phyloP scores from a whole-genome alignment of 2,113 vertebrate genomes.

The Synodontis membranacea region DNA sequence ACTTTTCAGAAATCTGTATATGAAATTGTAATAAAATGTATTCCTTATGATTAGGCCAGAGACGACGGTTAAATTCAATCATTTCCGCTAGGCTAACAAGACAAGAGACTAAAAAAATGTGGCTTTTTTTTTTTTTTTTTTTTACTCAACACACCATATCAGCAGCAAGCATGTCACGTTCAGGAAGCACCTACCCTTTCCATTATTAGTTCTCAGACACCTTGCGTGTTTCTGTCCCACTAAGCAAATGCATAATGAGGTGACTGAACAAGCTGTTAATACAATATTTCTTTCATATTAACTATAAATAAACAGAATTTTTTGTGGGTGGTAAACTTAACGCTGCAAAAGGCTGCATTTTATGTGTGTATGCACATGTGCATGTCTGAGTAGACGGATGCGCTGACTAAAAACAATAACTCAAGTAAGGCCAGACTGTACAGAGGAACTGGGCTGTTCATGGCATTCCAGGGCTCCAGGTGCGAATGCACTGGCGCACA shows the following conservation, averaged over 20 bases:
- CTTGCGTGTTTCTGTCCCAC: neutral
- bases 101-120: neutral
- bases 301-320: neutral
- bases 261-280: neutral
- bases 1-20: too few relatives aligned
- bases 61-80: neutral
- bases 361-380: neutral
- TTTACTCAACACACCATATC: neutral
- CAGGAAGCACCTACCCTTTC: neutral
- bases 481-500: slow-evolving; percentile 36
- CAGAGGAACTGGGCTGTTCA: slow-evolving; percentile 22
- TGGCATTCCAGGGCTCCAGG: slow-evolving; percentile 37
- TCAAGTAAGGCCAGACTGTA: slow-evolving; percentile 27
- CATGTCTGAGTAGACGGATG: slow-evolving; percentile 2
- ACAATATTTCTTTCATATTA: neutral
- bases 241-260: neutral
- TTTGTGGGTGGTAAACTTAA: neutral
- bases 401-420: slow-evolving; percentile 37
- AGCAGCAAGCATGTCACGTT: neutral
- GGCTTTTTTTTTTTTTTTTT: too few relatives aligned
- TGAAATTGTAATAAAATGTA: too few relatives aligned
- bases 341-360: neutral
- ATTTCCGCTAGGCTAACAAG: neutral
- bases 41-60: too few relatives aligned
- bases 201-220: neutral